A percentile compares a stretch with the other conserved stretches of the same genome.
Evolutionary conservation across 2,797 vertebrate genomes (phyloP).

Genomic region (Acanthurus tractus): DNA sequence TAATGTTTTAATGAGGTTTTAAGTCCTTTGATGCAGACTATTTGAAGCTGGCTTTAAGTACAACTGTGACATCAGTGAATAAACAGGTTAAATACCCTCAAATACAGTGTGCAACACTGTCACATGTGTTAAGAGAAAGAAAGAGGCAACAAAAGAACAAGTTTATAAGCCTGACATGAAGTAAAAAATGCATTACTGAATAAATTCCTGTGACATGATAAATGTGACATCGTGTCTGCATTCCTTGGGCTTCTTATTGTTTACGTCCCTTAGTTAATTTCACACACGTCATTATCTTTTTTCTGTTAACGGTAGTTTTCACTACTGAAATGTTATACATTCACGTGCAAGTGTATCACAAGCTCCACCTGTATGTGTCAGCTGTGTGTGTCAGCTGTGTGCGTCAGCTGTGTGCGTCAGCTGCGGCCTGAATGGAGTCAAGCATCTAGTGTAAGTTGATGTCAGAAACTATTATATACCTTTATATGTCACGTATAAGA

Average conservation of each 20-base stretch:
- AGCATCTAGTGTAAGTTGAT: slow-evolving; percentile 7
- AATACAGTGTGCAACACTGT: neutral
- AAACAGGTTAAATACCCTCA: neutral
- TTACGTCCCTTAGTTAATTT: slow-evolving; percentile 1
- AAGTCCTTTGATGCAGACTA: neutral
- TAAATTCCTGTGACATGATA: slow-evolving; percentile 16
- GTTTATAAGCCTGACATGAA: neutral
- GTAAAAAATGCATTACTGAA: slow-evolving; percentile 18
- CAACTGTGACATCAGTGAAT: neutral
- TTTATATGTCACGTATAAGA: neutral
- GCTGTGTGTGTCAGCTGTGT: slow-evolving; percentile 34
- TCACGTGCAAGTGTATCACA: slow-evolving; percentile 32
- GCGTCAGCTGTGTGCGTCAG: slow-evolving; percentile 39
- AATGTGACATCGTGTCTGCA: slow-evolving; percentile 10
- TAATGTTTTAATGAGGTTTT: neutral
- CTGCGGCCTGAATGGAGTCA: slow-evolving; percentile 14
- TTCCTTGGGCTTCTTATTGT: neutral
- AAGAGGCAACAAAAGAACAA: neutral
- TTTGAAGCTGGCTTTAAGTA: slow-evolving; percentile 1
- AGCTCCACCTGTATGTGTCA: slow-evolving; percentile 22
- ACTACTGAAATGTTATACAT: slow-evolving; percentile 13
- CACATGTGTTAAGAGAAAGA: neutral
- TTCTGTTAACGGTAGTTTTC: slow-evolving; percentile 21
- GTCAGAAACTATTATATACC: slow-evolving; percentile 8
- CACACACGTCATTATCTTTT: slow-evolving; percentile 9